phyloP scores from a whole-genome alignment of 2,113 vertebrate species.

The Cranoglanis bouderius region DNA sequence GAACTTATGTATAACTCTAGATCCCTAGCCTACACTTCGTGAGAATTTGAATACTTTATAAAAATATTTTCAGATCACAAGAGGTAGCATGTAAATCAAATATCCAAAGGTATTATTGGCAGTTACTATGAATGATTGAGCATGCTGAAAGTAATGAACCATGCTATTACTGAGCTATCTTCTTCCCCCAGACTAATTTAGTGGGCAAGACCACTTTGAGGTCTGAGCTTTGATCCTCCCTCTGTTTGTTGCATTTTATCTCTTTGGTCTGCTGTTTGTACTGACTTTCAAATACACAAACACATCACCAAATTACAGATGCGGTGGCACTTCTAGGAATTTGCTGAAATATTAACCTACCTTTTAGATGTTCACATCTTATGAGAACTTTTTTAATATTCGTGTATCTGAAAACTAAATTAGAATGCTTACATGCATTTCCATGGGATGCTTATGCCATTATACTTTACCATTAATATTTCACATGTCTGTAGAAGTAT shows the following conservation, averaged over 20 bases:
- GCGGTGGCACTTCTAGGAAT: slow-evolving; percentile 6
- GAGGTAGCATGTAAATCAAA: slow-evolving; percentile 36
- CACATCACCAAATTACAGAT: slow-evolving; percentile 44
- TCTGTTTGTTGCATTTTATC: slow-evolving; percentile 46
- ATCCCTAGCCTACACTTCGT: background rate
- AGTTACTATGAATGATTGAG: slow-evolving; percentile 34
- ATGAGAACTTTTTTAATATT: slow-evolving; percentile 19
- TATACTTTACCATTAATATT: background rate
- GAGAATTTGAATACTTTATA: background rate
- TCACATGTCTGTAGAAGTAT: background rate
- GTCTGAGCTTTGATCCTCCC: slow-evolving; percentile 42
- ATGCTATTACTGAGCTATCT: slow-evolving; percentile 46
- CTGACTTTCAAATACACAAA: slow-evolving; percentile 47
- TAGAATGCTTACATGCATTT: background rate
- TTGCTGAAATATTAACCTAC: slow-evolving; percentile 40
- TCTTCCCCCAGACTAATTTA: slow-evolving; percentile 48
- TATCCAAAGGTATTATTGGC: slow-evolving; percentile 19
- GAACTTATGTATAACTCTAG: background rate
- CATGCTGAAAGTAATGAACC: slow-evolving; percentile 39
- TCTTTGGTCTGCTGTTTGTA: slow-evolving; percentile 45
- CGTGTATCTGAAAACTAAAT: background rate
- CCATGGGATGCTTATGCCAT: background rate
- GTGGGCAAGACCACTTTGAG: slow-evolving; percentile 43
- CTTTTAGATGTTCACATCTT: slow-evolving; percentile 39
- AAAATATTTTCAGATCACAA: slow-evolving; percentile 21